Conservation (phyloP, 2,113 vertebrate species). For the Eulemur macaco region DNA sequence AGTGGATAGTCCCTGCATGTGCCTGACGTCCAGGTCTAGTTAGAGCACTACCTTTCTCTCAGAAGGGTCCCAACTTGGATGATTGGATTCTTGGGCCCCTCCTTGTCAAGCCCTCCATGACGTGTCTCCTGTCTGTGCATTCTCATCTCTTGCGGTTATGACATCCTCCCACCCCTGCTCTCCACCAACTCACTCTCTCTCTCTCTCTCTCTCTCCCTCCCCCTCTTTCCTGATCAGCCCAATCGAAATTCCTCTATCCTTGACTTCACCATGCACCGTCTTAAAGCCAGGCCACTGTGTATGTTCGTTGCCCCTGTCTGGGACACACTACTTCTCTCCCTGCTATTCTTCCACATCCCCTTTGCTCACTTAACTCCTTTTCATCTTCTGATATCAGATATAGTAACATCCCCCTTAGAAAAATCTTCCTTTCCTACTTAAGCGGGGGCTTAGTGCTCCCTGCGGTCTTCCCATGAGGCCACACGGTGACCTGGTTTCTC, state of each 20-base stretch:
- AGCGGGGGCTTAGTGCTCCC: not conserved
- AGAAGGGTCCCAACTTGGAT: not conserved
- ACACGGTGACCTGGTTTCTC: not conserved
- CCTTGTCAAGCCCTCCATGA: not conserved
- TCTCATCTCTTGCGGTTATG: not conserved
- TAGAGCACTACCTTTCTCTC: not conserved
- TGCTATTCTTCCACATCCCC: not conserved
- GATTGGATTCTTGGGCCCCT: not conserved
- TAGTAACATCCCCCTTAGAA: not conserved
- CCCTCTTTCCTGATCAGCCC: not conserved
- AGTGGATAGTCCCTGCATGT: not conserved
- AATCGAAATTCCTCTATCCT: not conserved
- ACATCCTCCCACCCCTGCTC: not conserved
- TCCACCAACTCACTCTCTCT: not conserved
- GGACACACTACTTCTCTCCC: not conserved
- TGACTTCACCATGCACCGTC: not conserved
- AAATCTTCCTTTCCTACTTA: not conserved
- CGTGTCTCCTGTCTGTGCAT: not conserved
- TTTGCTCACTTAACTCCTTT: not conserved
- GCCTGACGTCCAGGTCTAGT: not conserved
- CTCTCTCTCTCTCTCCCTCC: not conserved
- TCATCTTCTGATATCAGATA: not conserved
- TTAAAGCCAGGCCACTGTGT: not conserved
- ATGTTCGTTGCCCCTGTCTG: not conserved
- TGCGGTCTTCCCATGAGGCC: not conserved